Conservation (phyloP, 2,888 invertebrate genomes). For the Apodemia duryi region DNA sequence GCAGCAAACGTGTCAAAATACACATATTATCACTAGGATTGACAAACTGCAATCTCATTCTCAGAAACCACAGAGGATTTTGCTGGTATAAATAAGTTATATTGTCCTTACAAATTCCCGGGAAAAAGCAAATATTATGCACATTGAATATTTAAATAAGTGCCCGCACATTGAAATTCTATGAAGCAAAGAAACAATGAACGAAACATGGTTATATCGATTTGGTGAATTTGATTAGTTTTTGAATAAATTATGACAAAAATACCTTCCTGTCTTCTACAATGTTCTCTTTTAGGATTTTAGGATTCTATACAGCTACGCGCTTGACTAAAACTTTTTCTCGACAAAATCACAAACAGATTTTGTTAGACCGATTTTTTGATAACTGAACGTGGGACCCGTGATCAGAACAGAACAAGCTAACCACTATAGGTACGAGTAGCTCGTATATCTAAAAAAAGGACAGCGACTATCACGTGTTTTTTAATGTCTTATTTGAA, state of each 20-base stretch:
- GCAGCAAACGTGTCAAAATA: not conserved
- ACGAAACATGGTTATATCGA: not conserved
- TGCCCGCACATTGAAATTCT: not conserved
- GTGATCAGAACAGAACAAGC: too few species aligned
- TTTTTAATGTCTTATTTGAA: slow-evolving; percentile 32
- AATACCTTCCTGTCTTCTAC: too few species aligned
- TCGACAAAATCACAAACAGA: too few species aligned
- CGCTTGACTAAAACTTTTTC: too few species aligned
- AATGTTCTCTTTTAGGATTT: too few species aligned
- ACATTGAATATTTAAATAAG: slow-evolving; percentile 2
- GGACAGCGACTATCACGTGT: slow-evolving; percentile 27
- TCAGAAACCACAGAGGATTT: slow-evolving; percentile 5
- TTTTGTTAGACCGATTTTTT: too few species aligned
- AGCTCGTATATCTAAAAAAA: slow-evolving; percentile 10
- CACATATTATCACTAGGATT: not conserved
- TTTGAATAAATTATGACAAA: not conserved
- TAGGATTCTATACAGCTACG: too few species aligned
- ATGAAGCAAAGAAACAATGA: not conserved
- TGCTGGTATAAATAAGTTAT: not conserved
- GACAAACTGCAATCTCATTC: not conserved
- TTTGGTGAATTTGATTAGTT: not conserved
- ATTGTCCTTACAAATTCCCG: not conserved
- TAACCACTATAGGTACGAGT: not conserved
- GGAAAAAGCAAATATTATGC: slow-evolving; percentile 7
- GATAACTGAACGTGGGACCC: too few species aligned